Base-by-base conservation (phyloP, 2,797 vertebrate genomes). In the Falco novaeseelandiae region DNA sequence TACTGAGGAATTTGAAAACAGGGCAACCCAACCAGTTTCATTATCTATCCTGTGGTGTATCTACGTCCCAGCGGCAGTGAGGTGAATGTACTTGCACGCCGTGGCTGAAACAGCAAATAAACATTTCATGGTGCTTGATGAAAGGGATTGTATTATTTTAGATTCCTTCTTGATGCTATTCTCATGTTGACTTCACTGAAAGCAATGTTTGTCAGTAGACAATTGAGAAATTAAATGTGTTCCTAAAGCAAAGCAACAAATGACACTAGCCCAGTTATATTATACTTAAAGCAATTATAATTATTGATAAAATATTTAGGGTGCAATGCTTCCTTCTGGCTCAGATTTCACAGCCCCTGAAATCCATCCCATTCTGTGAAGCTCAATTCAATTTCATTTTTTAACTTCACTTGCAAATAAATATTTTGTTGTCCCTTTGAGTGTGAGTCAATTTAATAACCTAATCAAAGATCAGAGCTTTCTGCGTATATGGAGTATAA, bases 281-380 rank as follows among this genome's bases (percentile, higher is more conserved):
- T 70, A 73, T 23, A 87, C 14, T 84, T 93, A 57, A 67, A 90
- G 44, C 29, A 96, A 66, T 62, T 88, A 19, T 40, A 74, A 76
- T 78, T 83, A 84, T 84, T 87, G 93, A 90, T 62, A 49, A 86
- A 93, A 65, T 76, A 84, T 92, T 82, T 79, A 96, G 22, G 12
- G 48, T 42, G 49, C 29, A 83, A 23, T 34, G 25, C 72, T 94
- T 76, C 27, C 25, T 72, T 90, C 54, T 70, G 65, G 19, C 61
- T 85, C 63, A 78, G 58, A 66, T 79, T 91, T 96, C 61, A 57
- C 40, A 80, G 22, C n/a, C 21, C 25, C 51, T 86, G 54, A 92
- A 86, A 87, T 83, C 57, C 44, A 81, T 51, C 26, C 5, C 26
- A 12, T 58, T 61, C 58, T 72, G 4, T 67, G 52, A 93, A 78